Percentiles rank a stretch among this genome's conserved stretches.
Evolutionary conservation across 2,797 vertebrate species (phyloP).

Genomic region (Chloroceryle amazona): DNA sequence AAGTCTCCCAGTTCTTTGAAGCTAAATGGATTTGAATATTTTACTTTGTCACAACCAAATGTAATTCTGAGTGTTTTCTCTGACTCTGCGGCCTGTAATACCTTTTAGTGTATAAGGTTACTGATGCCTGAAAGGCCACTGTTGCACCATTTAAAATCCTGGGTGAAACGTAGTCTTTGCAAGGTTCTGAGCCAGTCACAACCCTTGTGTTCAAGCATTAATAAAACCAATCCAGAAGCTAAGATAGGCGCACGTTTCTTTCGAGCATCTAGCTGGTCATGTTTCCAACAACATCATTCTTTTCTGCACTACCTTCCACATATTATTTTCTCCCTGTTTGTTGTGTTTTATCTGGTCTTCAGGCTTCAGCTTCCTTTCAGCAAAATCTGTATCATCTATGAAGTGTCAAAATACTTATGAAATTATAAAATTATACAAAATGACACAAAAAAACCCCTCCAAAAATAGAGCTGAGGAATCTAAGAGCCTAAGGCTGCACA

Average conservation of each 20-base stretch:
- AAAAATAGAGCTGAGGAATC: background rate
- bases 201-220: background rate
- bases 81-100: background rate
- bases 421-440: background rate
- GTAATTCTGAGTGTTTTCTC: background rate
- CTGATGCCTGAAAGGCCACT: background rate
- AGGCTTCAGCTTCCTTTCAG: background rate
- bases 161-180: background rate
- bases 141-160: background rate
- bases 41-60: background rate
- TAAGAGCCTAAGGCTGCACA: background rate
- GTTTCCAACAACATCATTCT: background rate
- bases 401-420: background rate
- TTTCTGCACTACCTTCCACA: background rate
- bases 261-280: background rate
- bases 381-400: background rate
- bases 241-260: background rate
- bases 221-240: background rate
- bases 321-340: background rate
- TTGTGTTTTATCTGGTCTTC: background rate
- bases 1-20: background rate
- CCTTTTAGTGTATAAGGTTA: background rate
- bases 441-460: accelerated
- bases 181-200: background rate
- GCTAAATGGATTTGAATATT: background rate